phyloP scores from a whole-genome alignment of 2,797 vertebrate species.

The Rhadinocentrus ornatus region DNA sequence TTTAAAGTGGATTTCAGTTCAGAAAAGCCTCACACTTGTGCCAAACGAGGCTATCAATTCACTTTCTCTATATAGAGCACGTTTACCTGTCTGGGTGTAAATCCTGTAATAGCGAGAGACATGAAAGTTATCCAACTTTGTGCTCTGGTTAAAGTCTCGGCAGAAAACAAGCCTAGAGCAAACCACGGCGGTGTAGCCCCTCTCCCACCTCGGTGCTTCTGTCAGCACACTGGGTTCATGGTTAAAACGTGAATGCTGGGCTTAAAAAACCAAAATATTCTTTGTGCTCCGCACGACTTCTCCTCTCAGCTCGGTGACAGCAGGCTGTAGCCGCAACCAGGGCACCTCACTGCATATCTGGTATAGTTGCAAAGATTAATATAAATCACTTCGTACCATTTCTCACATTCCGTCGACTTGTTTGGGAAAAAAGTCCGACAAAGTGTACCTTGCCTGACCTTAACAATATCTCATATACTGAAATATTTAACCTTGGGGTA shows the following conservation, averaged over 20 bases:
- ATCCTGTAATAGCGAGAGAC: not conserved
- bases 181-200: not conserved
- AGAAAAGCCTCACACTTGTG: slow-evolving; percentile 26
- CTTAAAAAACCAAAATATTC: slow-evolving; percentile 33
- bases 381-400: slow-evolving; percentile 19
- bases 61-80: not conserved
- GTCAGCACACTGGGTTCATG: slow-evolving; percentile 48
- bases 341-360: slow-evolving; percentile 41
- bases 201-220: slow-evolving; percentile 26
- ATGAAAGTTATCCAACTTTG: slow-evolving; percentile 67
- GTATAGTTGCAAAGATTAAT: slow-evolving; percentile 24
- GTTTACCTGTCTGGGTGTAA: not conserved
- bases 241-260: slow-evolving; percentile 49
- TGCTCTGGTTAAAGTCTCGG: slow-evolving; percentile 31
- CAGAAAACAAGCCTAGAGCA: slow-evolving; percentile 14
- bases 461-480: slow-evolving; percentile 10
- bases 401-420: slow-evolving; percentile 35
- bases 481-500: slow-evolving; percentile 34
- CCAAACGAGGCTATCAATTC: not conserved
- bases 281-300: slow-evolving; percentile 67
- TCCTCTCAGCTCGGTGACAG: slow-evolving; percentile 39
- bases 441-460: not conserved
- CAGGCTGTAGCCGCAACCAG: slow-evolving; percentile 47
- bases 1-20: slow-evolving; percentile 69
- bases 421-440: slow-evolving; percentile 12